phyloP scores from a whole-genome alignment of 2,113 vertebrate genomes.

The Oriolus oriolus region DNA sequence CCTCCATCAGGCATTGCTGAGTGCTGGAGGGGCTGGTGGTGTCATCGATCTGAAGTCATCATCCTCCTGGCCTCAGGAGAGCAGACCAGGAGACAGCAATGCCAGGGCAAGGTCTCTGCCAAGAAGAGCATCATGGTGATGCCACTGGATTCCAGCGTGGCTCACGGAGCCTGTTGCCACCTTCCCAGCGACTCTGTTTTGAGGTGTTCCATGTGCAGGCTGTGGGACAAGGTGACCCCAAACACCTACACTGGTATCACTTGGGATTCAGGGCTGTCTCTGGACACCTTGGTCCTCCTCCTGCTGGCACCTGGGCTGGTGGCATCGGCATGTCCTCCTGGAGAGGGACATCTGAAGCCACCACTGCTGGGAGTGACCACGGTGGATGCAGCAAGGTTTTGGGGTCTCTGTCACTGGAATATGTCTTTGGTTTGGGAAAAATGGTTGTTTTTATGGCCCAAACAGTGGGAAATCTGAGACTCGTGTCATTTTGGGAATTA shows the following conservation, averaged over 20 bases:
- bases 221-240: not conserved
- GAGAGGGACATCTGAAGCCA: not conserved
- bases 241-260: not conserved
- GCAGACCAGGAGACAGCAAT: not conserved
- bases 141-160: accelerated
- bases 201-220: not conserved
- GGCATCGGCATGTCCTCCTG: not conserved
- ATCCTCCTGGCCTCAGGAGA: not conserved
- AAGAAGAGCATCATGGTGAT: not conserved
- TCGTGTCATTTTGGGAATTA: not conserved
- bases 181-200: not conserved
- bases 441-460: not conserved
- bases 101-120: not conserved
- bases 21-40: accelerated
- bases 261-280: not conserved
- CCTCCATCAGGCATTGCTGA: accelerated
- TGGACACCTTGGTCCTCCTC: not conserved
- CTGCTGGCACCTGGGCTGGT: not conserved
- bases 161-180: accelerated
- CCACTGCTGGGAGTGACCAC: accelerated
- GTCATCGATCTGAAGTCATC: not conserved
- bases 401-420: not conserved
- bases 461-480: not conserved
- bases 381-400: accelerated
- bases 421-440: accelerated